Base-by-base conservation (phyloP, 2,113 vertebrate species). In the Lophura nycthemera region DNA sequence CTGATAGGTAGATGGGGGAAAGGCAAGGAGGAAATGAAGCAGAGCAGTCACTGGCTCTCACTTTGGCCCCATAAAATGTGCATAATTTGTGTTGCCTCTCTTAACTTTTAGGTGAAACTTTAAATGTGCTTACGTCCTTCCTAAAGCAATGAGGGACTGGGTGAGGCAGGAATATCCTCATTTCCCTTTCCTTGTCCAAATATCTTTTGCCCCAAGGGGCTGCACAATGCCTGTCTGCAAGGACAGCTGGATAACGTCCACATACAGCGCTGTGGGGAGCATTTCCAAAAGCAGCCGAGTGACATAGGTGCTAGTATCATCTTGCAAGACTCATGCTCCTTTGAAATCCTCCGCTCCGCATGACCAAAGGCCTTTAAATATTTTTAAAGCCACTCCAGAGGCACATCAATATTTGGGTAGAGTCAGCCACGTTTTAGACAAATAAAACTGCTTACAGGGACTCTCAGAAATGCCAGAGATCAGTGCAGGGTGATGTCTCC, bases 111-210 rank as follows among this genome's bases (percentile, higher is more conserved):
- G 40, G 11, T 65, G 72, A 89, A 84, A 17, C 65, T 48, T 42
- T 65, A 29, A 63, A 48, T 48, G 30, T 1, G 14, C 50, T 65
- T 70, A 34, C 71, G 67, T 91, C 79, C 86, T 88, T 94, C 81
- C 70, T 83, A 86, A 88, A 40, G 63, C 57, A 88, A 67, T 29
- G 59, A 72, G 38, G 36, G 61, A 10, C 56, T 57, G 65, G 42
- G 79, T 0, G 32, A 94, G 80, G 71, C 90, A 95, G 86, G 75
- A 95, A 95, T 91, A 59, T 60, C 84, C 66, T 83, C 84, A 92
- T 82, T 89, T 89, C 69, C 92, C 64, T 75, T 92, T 80, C 85
- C 70, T 83, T 92, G 75, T 86, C 63, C 86, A 59, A 76, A 87
- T n/a, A 76, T 15, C 65, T 93, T 91, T 88, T 92, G 72, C 61